A percentile compares a stretch with the other conserved stretches of the same genome.
Evolutionary conservation across 1,140 invertebrate genomes (phyloP).

Genomic region (Melanaphis sacchari): DNA sequence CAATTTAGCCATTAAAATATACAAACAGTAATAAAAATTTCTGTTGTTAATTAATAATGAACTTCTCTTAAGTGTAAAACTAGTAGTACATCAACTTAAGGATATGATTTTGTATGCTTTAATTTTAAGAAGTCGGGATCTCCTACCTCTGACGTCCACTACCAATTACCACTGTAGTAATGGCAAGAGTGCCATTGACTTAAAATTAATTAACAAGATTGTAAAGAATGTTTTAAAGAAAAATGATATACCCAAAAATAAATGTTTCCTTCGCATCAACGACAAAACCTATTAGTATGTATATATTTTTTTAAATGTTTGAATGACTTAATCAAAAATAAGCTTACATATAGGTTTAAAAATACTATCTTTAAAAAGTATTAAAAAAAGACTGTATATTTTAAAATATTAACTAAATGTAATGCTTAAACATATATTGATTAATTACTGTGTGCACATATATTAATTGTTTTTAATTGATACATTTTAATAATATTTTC

Average conservation of each 20-base stretch:
- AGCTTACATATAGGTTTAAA: background rate
- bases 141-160: conserved; percentile 38
- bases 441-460: background rate
- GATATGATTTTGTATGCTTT: conserved; percentile 55
- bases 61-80: background rate
- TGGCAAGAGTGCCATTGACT: conserved; percentile 38
- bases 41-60: background rate
- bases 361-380: background rate
- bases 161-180: conserved; percentile 38
- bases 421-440: background rate
- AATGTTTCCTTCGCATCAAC: conserved; percentile 35
- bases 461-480: background rate
- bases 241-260: conserved; percentile 28
- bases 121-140: conserved; percentile 46
- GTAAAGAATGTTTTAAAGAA: conserved; percentile 34
- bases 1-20: background rate
- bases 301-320: background rate
- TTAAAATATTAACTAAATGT: no score
- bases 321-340: background rate
- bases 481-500: background rate
- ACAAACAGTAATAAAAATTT: background rate
- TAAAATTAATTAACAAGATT: conserved; percentile 40
- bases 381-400: no score
- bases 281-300: conserved; percentile 47
- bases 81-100: background rate